phyloP scores from a whole-genome alignment of 1,140 invertebrate genomes.

The Branchinecta lindahli region DNA sequence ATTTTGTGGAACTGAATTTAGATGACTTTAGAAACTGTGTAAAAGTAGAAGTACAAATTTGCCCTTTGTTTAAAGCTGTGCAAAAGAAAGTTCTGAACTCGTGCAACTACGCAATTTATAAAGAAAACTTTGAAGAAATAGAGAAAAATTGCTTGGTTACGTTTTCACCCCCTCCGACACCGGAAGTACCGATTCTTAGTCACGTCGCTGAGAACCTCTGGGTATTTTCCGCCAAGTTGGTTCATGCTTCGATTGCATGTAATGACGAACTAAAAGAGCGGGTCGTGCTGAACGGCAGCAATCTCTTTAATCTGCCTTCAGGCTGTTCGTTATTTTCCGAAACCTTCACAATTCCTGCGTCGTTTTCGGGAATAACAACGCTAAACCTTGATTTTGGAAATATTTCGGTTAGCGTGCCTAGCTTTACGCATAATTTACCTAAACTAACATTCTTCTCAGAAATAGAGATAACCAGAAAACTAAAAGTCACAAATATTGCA shows the following conservation, averaged over 20 bases:
- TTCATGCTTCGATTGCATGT: not conserved
- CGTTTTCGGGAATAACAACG: not conserved
- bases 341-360: not conserved
- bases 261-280: not conserved
- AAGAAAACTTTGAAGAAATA: not conserved
- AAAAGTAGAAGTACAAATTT: not conserved
- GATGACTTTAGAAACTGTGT: not conserved
- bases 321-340: not conserved
- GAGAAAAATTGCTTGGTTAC: not conserved
- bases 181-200: not conserved
- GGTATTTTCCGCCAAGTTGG: not conserved
- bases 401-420: not conserved
- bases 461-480: not conserved
- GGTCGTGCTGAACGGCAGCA: not conserved
- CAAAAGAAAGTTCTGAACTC: not conserved
- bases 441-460: not conserved
- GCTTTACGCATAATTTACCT: not conserved
- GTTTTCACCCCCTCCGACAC: not conserved
- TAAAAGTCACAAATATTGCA: not conserved
- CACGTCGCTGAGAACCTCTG: not conserved
- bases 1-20: not conserved
- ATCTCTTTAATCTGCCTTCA: not conserved
- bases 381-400: not conserved
- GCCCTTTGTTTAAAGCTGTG: not conserved
- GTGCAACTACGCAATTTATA: not conserved